Evolutionary conservation across 2,888 invertebrate species (phyloP), one percentile per base, ranked within the genome.

Genomic region (Xestoiulus laeticollis): DNA sequence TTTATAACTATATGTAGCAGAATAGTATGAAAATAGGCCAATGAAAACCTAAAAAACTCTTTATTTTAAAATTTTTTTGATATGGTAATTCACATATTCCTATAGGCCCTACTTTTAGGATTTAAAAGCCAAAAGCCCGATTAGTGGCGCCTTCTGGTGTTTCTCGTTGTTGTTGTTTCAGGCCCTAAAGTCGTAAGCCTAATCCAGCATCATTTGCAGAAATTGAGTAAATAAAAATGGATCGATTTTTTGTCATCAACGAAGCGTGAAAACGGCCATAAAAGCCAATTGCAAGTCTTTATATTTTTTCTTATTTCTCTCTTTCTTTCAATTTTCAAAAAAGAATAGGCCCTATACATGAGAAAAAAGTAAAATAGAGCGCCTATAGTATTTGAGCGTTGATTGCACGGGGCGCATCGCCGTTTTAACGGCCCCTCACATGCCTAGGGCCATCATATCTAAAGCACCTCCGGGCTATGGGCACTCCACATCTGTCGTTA

Each of bases 251-350:
- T 19, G n/a, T 4, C n/a, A 59, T 59, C 59, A 59, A n/a, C 59
- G 2, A 3, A 59, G 59, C 59, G 59, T 14, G 59, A 59, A 59
- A 59, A 59, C 59, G 59, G 59, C 59, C 59, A 19, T 59, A 59
- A 59, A 59, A 59, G n/a, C 4, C 59, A 59, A 59, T n/a, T n/a
- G 59, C 59, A 1, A n/a, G 14, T 59, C 59, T 59, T n/a, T 59
- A 3, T 59, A 1, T n/a, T 14, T 59, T 22, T n/a, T 22, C 22
- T 59, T 59, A 59, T 59, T 59, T 59, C n/a, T n/a, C 59, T 59
- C 59, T 59, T 59, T 59, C n/a, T 59, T 59, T 59, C 59, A 59
- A 59, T 59, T 59, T 59, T n/a, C n/a, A 3, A 43, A 59, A 59
- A 59, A 59, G n/a, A n/a, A n/a, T n/a, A n/a, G n/a, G n/a, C n/a